Conservation (phyloP, 2,888 invertebrate species). For the Tetrapedia diversipes region DNA sequence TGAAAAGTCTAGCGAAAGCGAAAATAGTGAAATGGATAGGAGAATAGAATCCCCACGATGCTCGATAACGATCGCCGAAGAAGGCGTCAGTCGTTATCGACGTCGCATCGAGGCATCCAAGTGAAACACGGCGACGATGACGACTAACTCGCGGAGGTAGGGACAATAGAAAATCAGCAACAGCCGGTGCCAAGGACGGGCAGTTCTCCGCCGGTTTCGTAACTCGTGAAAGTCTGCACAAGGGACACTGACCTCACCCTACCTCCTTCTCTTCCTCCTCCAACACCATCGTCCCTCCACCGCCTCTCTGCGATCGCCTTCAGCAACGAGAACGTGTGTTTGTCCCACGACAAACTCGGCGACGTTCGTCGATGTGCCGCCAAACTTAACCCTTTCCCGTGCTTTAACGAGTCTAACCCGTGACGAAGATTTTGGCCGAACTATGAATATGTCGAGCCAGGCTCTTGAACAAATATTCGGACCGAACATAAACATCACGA, state of each 20-base stretch:
- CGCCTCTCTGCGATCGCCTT: constrained; percentile 47
- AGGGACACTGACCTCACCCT: constrained; percentile 82
- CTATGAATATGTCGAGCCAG: no score
- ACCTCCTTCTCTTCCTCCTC: constrained; percentile 63
- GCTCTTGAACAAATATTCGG: no score
- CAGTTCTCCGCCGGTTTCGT: constrained; percentile 81
- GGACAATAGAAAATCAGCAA: constrained; percentile 82
- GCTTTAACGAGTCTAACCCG: no score
- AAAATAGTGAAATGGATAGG: background rate
- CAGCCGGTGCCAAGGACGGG: constrained; percentile 83
- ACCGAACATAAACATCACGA: no score
- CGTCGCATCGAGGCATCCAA: constrained; percentile 55
- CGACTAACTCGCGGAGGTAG: constrained; percentile 56
- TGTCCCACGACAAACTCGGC: constrained; percentile 40
- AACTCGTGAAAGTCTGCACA: constrained; percentile 82
- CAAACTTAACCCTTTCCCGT: no score
- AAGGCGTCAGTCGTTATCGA: constrained; percentile 37
- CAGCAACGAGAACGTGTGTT: constrained; percentile 47
- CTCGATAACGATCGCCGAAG: constrained; percentile 34
- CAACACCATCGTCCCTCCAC: constrained; percentile 47
- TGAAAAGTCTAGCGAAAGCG: no score
- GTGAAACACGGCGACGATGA: constrained; percentile 67
- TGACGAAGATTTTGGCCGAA: no score
- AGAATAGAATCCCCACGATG: background rate
- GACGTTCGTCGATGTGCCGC: constrained; percentile 32